Evolutionary conservation across 2,113 vertebrate species (phyloP), one percentile per base, ranked within the genome.

Genomic region (Ptilonorhynchus violaceus): DNA sequence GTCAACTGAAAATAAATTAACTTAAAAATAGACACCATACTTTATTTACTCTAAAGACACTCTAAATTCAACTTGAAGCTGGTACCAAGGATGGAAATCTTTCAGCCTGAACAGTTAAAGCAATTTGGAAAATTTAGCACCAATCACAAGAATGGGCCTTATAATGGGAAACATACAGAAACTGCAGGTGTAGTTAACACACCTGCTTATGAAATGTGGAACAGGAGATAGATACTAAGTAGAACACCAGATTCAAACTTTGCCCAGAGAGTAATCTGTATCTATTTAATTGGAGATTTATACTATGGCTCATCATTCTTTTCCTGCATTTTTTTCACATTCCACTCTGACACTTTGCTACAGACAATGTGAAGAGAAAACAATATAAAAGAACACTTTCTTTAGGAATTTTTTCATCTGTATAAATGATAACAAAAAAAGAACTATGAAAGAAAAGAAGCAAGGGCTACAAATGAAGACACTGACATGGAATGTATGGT

Each of bases 91-190:
- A 68, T 42, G 21, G 85, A 94, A 93, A 69, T 31, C 9, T 83
- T 88, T 72, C 41, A 56, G 60, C 7, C 56, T 78, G 60, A 42
- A 63, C 25, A 76, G 53, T 81, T 93, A 85, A 89, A 92, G 59
- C 27, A 49, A 73, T 88, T 42, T 73, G 58, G 66, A 58, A 83
- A 89, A 64, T 24, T 52, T 46, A 66, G 10, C 12, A 69, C 35
- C n/a, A 82, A 25, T 10, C 1, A 1, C 73, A 89, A 85, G 39
- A 86, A 91, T 0, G 1, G 41, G 37, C 31, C 27, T 73, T 83
- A 42, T 28, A 83, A 87, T 21, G 28, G 31, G 63, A 95, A 89
- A 39, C 31, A 73, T 21, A 53, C 41, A 79, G 53, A 90, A 85
- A 60, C 10, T 60, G 4, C 47, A 82, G 58, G 67, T 89, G 35